These are phyloP conservation scores for Pachydiplax longipennis DNA, from an alignment of 2,888 invertebrate species.

Conservation along the genomic window DNA sequence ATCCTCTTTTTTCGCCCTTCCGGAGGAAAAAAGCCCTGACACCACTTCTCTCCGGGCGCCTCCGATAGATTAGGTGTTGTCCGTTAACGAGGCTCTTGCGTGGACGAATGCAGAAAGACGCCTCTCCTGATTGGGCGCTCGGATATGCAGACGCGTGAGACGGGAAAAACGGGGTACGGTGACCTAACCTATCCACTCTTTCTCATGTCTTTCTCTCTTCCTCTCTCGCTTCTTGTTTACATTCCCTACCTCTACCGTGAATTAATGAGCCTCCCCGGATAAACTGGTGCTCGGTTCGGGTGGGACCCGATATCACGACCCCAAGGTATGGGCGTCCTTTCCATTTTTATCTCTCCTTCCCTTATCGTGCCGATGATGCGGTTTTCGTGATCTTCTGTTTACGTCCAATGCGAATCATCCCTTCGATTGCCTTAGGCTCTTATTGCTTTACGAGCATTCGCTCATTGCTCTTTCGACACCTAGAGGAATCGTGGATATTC, in stretches of 20 bases:
- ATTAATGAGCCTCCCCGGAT: not conserved
- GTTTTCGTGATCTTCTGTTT: too few relatives aligned
- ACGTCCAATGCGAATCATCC: too few relatives aligned
- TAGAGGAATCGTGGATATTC: too few relatives aligned
- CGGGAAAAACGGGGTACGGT: not conserved
- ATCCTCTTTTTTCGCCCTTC: not conserved
- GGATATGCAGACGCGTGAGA: not conserved
- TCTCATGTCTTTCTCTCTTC: not conserved
- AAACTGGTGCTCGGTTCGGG: not conserved
- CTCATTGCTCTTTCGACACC: too few relatives aligned
- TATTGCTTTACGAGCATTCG: too few relatives aligned
- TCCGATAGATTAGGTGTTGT: constrained; percentile 20
- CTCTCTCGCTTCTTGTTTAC: not conserved
- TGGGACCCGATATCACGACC: not conserved
- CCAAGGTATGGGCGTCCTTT: not conserved
- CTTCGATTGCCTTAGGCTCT: too few relatives aligned
- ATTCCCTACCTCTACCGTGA: not conserved
- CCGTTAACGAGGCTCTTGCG: constrained; percentile 23
- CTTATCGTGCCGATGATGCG: not conserved
- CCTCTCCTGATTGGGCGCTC: constrained; percentile 6
- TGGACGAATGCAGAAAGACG: not conserved
- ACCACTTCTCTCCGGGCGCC: not conserved
- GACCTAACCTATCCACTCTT: not conserved
- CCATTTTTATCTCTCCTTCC: not conserved
- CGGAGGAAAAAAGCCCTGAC: not conserved